Conservation (phyloP, 2,113 vertebrate genomes). For the Myotis brandtii region DNA sequence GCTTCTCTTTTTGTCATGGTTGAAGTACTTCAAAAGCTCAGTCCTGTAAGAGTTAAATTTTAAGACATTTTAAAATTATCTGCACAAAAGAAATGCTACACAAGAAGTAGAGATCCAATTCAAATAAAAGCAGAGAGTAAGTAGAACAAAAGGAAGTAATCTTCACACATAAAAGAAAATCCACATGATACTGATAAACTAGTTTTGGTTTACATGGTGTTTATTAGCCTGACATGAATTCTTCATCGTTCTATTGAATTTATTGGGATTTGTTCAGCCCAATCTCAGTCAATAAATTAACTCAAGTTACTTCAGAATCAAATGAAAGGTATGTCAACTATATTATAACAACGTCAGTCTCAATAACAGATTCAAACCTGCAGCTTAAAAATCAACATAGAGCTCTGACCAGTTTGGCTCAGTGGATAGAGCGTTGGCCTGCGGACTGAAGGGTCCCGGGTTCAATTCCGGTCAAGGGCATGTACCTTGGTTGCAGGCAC, state of each 20-base stretch:
- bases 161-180: background rate
- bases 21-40: slow-evolving; percentile 78
- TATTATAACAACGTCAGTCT: background rate
- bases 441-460: no score
- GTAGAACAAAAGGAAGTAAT: background rate
- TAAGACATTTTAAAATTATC: slow-evolving; percentile 52
- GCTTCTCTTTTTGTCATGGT: slow-evolving; percentile 97
- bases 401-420: background rate
- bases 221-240: background rate
- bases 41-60: slow-evolving; percentile 78
- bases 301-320: slow-evolving; percentile 41
- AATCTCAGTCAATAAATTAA: slow-evolving; percentile 29
- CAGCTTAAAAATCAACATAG: slow-evolving; percentile 20
- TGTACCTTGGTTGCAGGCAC: no score
- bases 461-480: no score
- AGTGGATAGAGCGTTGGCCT: no score
- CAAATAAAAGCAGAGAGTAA: slow-evolving; percentile 21
- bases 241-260: background rate
- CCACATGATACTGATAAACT: background rate
- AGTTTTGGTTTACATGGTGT: background rate
- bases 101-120: background rate
- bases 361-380: slow-evolving; percentile 43
- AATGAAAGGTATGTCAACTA: background rate
- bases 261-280: background rate
- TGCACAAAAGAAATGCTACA: background rate